These are phyloP conservation scores for Aphodius sticticus DNA, from an alignment of 2,888 invertebrate species.

Conservation along the genomic window DNA sequence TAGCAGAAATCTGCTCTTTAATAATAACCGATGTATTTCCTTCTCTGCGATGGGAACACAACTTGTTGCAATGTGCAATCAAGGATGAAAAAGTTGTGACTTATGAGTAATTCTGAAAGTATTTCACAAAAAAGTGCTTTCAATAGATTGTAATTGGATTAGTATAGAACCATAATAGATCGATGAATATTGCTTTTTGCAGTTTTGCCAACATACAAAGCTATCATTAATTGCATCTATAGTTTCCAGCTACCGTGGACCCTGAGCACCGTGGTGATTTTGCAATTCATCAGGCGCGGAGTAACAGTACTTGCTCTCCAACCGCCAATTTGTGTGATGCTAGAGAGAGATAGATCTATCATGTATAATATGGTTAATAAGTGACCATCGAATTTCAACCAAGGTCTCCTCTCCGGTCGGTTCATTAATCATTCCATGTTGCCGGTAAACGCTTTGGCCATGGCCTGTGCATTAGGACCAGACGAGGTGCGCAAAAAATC, in stretches of 20 bases:
- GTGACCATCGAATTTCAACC: not conserved
- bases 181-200: not conserved
- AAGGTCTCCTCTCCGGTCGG: not conserved
- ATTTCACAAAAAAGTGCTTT: not conserved
- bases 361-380: not conserved
- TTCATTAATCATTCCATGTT: constrained; percentile 4
- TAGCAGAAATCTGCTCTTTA: too few species aligned
- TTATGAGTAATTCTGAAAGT: too few species aligned
- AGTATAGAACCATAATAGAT: not conserved
- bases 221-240: not conserved
- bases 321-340: not conserved
- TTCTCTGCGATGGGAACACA: too few species aligned
- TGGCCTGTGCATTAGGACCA: not conserved
- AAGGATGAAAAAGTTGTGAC: too few species aligned
- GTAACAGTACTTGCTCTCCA: not conserved
- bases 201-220: not conserved
- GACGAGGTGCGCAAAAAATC: constrained; percentile 4
- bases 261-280: not conserved
- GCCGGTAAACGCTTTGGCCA: constrained; percentile 4
- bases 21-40: too few species aligned
- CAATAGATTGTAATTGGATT: not conserved
- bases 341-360: not conserved
- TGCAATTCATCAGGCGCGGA: constrained; percentile 4
- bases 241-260: constrained; percentile 4
- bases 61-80: too few species aligned